Percentiles rank a stretch among this genome's conserved stretches.
These are phyloP conservation scores for Nesoenas mayeri DNA, from an alignment of 2,113 vertebrate genomes.

Conservation along the genomic window DNA sequence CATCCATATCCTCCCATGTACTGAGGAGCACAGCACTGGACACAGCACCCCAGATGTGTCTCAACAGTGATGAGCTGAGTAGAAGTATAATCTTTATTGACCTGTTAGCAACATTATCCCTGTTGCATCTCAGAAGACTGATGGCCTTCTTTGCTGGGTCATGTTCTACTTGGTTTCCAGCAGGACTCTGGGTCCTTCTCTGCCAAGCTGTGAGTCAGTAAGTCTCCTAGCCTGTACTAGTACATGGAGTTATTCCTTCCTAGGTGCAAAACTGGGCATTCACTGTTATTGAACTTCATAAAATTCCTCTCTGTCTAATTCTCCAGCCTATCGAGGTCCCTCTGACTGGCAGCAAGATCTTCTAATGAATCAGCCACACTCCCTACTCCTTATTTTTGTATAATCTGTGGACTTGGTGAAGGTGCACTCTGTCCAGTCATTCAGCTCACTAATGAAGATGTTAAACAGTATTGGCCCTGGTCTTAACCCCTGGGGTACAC, in stretches of 20 bases:
- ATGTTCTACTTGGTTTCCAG: neutral
- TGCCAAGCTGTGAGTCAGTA: neutral
- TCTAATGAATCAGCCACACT: neutral
- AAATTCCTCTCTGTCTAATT: neutral
- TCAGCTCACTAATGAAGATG: neutral
- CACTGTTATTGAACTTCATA: neutral
- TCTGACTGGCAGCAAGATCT: neutral
- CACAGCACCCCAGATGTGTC: neutral
- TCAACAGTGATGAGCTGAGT: neutral
- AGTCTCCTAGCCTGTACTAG: neutral
- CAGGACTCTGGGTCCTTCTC: neutral
- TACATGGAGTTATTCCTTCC: neutral
- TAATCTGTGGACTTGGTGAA: neutral
- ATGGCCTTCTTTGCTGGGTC: neutral
- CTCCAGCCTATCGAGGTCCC: neutral
- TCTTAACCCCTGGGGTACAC: neutral
- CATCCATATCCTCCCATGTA: neutral
- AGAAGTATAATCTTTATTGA: neutral
- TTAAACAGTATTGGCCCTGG: neutral
- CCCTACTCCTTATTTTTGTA: neutral
- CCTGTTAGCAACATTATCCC: neutral
- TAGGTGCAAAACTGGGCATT: neutral
- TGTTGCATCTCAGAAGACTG: neutral
- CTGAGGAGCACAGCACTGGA: neutral
- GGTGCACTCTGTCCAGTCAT: neutral